These are phyloP conservation scores for Drosophila algonquin DNA, from an alignment of 2,888 invertebrate genomes.

Conservation along the genomic window DNA sequence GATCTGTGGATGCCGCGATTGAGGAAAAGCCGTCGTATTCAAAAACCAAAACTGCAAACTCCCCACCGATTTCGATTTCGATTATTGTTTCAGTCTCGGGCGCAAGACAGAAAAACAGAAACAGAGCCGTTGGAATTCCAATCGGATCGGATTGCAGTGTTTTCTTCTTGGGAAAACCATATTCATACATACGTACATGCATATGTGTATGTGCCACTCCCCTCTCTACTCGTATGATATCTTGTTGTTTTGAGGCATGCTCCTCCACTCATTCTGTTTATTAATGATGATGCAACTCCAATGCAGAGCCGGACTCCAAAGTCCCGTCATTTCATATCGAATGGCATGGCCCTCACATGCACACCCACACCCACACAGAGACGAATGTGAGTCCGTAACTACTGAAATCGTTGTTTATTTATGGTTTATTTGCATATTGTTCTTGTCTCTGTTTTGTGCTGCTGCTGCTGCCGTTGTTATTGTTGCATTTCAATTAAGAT, in stretches of 20 bases:
- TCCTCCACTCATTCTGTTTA: conserved; percentile 34
- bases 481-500: conserved; percentile 73
- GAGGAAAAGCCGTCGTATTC: background rate
- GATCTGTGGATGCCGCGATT: conserved; percentile 24
- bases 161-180: background rate
- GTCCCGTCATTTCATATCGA: conserved; percentile 46
- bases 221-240: background rate
- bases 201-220: background rate
- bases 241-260: conserved; percentile 60
- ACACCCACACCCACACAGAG: background rate
- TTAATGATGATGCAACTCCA: conserved; percentile 23
- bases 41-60: background rate
- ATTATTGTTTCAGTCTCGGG: background rate
- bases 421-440: conserved; percentile 30
- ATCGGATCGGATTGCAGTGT: background rate
- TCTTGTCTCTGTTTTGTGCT: conserved; percentile 3
- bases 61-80: background rate
- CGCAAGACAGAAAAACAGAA: background rate
- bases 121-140: background rate
- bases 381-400: background rate
- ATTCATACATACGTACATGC: conserved; percentile 8
- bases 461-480: conserved; percentile 41
- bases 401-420: conserved; percentile 40
- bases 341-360: background rate
- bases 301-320: conserved; percentile 10